Evolutionary conservation across 1,140 invertebrate species (phyloP).

Genomic region (Panagrolaimus sp.): DNA sequence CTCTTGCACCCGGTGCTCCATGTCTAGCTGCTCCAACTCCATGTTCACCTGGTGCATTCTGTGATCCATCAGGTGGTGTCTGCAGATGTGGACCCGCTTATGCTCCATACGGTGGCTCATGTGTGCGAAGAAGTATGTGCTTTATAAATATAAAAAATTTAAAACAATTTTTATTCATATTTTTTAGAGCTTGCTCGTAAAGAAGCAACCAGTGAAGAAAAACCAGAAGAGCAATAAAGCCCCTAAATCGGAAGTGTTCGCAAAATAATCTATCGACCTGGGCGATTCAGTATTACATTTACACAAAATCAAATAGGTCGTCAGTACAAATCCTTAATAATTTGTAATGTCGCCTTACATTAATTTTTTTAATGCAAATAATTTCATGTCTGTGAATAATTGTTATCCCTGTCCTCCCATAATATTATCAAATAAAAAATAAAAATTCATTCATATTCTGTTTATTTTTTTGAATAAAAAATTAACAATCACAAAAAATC

Average conservation of each 20-base stretch:
- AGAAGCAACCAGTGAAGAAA: slow-evolving; percentile 9
- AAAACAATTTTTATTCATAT: neutral
- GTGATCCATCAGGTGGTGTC: slow-evolving; percentile 27
- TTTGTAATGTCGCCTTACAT: neutral
- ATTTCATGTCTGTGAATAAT: slow-evolving; percentile 8
- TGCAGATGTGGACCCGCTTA: slow-evolving; percentile 34
- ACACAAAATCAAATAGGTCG: neutral
- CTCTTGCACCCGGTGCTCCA: slow-evolving; percentile 34
- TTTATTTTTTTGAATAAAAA: neutral
- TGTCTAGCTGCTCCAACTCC: slow-evolving; percentile 26
- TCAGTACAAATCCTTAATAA: slow-evolving; percentile 9
- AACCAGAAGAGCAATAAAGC: neutral
- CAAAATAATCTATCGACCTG: neutral
- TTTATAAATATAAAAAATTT: too few species aligned
- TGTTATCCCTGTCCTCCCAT: neutral
- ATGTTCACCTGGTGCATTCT: slow-evolving; percentile 36
- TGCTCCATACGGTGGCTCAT: slow-evolving; percentile 27
- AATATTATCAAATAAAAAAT: slow-evolving; percentile 9
- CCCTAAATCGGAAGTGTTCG: slow-evolving; percentile 1
- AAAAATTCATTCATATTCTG: neutral
- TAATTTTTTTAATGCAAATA: neutral
- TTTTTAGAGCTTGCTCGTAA: slow-evolving; percentile 12
- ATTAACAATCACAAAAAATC: neutral
- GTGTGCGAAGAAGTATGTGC: slow-evolving; percentile 31
- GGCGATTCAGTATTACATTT: slow-evolving; percentile 12